phyloP scores from a whole-genome alignment of 1,140 invertebrate genomes.

The Drosophila grimshawi region DNA sequence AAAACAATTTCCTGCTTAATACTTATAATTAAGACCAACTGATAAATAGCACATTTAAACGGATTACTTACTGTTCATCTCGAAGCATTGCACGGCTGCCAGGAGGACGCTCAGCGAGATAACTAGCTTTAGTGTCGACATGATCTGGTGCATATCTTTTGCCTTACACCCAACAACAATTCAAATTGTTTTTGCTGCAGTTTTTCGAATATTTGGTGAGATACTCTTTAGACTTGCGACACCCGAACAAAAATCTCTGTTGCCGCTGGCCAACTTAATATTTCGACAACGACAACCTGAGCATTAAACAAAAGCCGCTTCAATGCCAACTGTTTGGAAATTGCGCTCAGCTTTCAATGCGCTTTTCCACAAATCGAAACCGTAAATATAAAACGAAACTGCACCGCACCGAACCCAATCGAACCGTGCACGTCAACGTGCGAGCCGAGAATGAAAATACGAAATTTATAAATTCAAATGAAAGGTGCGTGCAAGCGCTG shows the following conservation, averaged over 20 bases:
- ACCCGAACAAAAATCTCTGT: slow-evolving; percentile 45
- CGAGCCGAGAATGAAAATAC: slow-evolving; percentile 68
- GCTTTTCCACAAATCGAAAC: slow-evolving; percentile 34
- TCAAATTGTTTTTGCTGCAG: slow-evolving; percentile 28
- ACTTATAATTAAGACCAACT: neutral
- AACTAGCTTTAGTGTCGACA: slow-evolving; percentile 39
- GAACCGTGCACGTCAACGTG: slow-evolving; percentile 63
- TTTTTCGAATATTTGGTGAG: slow-evolving; percentile 20
- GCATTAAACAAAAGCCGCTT: slow-evolving; percentile 52
- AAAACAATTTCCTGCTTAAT: neutral
- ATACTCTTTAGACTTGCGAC: slow-evolving; percentile 67
- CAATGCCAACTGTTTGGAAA: slow-evolving; percentile 75
- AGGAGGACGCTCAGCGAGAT: slow-evolving; percentile 48
- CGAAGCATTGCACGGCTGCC: slow-evolving; percentile 47
- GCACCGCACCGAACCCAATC: slow-evolving; percentile 29
- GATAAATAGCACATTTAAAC: neutral
- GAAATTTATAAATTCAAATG: slow-evolving; percentile 43
- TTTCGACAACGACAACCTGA: slow-evolving; percentile 65
- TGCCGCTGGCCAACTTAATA: slow-evolving; percentile 44
- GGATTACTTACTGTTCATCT: slow-evolving; percentile 78
- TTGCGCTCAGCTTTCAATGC: slow-evolving; percentile 61
- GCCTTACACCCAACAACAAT: neutral
- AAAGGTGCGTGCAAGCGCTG: slow-evolving; percentile 50
- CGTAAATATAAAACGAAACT: slow-evolving; percentile 9
- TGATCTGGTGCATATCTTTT: slow-evolving; percentile 30